phyloP scores from a whole-genome alignment of 2,888 invertebrate species.

The Drosophila peninsularis region DNA sequence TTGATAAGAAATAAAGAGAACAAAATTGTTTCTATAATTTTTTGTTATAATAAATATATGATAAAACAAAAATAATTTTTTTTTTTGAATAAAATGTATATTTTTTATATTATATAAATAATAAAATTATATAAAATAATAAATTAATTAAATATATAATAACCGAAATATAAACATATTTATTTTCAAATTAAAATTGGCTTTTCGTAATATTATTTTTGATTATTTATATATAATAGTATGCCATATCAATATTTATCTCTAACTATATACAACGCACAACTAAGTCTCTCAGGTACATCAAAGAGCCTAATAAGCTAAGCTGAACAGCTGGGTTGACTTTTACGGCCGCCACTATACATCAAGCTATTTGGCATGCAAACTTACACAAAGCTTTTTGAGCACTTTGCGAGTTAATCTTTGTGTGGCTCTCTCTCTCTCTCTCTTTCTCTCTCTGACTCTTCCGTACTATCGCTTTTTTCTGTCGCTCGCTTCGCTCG shows the following conservation, averaged over 20 bases:
- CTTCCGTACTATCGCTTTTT: background rate
- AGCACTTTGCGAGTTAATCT: conserved; percentile 5
- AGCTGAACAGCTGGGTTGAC: background rate
- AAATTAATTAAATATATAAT: no score
- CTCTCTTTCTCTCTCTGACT: background rate
- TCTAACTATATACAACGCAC: background rate
- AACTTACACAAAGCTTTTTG: conserved; percentile 9
- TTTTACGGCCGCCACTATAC: conserved; percentile 2
- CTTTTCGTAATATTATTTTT: no score
- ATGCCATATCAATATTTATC: no score
- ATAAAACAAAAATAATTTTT: background rate
- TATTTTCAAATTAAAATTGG: no score
- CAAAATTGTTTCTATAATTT: no score
- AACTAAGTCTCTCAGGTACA: background rate
- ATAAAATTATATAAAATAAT: no score
- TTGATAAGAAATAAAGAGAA: background rate
- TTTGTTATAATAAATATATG: background rate
- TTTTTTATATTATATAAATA: background rate
- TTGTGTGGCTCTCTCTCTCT: background rate
- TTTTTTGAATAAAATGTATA: background rate
- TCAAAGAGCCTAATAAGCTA: background rate
- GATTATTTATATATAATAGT: no score
- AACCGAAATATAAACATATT: no score
- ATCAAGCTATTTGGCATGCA: background rate
- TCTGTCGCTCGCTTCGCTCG: background rate